phyloP scores from a whole-genome alignment of 2,888 invertebrate species.

The Aporophyla lueneburgensis region DNA sequence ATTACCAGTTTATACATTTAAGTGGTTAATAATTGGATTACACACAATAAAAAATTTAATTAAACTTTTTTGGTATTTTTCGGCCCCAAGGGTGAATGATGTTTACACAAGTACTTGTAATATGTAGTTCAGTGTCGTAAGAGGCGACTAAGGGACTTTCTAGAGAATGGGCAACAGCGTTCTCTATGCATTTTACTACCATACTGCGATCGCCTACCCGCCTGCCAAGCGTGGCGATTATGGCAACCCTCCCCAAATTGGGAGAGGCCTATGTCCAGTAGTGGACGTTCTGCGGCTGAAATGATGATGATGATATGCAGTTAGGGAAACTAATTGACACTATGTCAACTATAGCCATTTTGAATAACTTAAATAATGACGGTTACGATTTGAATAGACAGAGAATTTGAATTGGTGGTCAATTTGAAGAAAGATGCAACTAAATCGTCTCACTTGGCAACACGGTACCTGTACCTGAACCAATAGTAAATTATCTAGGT shows the following conservation, averaged over 20 bases:
- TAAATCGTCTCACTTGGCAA: not conserved
- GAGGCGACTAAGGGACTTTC: too few relatives aligned
- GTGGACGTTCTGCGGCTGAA: too few relatives aligned
- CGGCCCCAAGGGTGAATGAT: not conserved
- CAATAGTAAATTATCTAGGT: not conserved
- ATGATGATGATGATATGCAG: not conserved
- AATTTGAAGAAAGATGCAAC: not conserved
- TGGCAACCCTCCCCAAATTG: too few relatives aligned
- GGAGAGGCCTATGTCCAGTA: too few relatives aligned
- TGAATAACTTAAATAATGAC: not conserved
- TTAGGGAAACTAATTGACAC: not conserved
- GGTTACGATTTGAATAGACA: not conserved
- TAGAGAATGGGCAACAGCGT: too few relatives aligned
- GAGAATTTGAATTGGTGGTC: not conserved
- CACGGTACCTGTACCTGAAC: not conserved
- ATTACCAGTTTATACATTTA: slow-evolving; percentile 15
- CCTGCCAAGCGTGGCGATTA: too few relatives aligned
- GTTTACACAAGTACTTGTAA: not conserved
- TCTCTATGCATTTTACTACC: too few relatives aligned
- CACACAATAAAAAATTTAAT: not conserved
- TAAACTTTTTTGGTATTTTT: not conserved
- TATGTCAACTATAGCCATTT: not conserved
- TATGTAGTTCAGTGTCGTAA: not conserved
- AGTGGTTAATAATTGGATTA: not conserved
- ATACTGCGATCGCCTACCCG: too few relatives aligned